Percentiles rank a stretch among this genome's conserved stretches.
These are phyloP conservation scores for Parotia lawesii DNA, from an alignment of 2,113 vertebrate genomes.

Conservation along the genomic window DNA sequence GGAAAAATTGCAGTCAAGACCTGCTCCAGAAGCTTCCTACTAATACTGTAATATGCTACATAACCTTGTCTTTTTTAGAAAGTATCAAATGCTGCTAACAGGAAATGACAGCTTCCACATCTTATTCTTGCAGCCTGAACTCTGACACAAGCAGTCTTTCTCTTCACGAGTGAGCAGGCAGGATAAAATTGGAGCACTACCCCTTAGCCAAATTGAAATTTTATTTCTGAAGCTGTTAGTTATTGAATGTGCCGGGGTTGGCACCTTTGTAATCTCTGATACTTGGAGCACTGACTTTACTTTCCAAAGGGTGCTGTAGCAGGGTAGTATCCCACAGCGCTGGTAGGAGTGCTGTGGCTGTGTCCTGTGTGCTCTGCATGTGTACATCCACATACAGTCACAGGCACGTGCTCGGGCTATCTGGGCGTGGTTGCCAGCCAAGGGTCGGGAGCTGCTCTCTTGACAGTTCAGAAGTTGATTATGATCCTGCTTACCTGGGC, in stretches of 20 bases:
- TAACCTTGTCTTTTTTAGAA: neutral
- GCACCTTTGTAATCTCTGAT: neutral
- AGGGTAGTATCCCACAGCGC: neutral
- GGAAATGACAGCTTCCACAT: neutral
- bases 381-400: accelerated
- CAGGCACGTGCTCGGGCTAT: accelerated
- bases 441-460: neutral
- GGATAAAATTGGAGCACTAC: neutral
- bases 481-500: neutral
- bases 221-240: neutral
- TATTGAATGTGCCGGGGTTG: neutral
- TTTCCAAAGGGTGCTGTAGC: neutral
- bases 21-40: neutral
- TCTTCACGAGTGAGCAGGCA: neutral
- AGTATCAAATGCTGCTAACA: neutral
- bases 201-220: neutral
- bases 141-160: neutral
- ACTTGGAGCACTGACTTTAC: neutral
- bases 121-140: neutral
- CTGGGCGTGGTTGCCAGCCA: accelerated
- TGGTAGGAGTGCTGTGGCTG: neutral
- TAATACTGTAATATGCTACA: neutral
- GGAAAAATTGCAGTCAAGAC: neutral
- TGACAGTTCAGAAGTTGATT: neutral
- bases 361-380: accelerated